Evolutionary conservation across 2,113 vertebrate species (phyloP).

Genomic region (Etia nguti): DNA sequence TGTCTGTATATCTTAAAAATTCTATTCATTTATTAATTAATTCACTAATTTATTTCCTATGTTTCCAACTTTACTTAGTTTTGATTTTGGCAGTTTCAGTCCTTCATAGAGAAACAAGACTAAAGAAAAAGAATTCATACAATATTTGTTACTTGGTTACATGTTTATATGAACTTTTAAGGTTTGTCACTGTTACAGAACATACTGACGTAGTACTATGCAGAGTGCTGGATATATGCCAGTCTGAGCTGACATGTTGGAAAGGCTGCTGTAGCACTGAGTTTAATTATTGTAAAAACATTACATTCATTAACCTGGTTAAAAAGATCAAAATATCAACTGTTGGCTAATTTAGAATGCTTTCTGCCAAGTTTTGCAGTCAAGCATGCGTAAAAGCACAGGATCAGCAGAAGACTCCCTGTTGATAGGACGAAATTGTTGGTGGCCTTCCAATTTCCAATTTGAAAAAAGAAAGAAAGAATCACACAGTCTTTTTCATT

Average conservation of each 20-base stretch:
- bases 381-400: slow-evolving; percentile 46
- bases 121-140: not conserved
- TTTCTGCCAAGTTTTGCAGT: slow-evolving; percentile 24
- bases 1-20: not conserved
- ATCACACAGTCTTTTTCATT: not conserved
- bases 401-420: slow-evolving; percentile 21
- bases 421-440: not conserved
- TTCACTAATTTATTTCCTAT: not conserved
- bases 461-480: not conserved
- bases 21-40: not conserved
- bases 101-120: not conserved
- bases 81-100: not conserved
- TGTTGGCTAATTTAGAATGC: not conserved
- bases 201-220: not conserved
- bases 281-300: not conserved
- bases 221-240: not conserved
- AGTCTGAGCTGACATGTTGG: not conserved
- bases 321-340: slow-evolving; percentile 10
- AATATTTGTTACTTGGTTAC: not conserved
- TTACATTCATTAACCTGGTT: not conserved
- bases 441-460: not conserved
- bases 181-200: not conserved
- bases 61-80: not conserved
- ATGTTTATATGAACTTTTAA: not conserved
- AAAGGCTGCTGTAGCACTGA: not conserved